A percentile compares a stretch with the other conserved stretches of the same genome.
Evolutionary conservation across 2,888 invertebrate species (phyloP).

Genomic region (Drosophila cracens): DNA sequence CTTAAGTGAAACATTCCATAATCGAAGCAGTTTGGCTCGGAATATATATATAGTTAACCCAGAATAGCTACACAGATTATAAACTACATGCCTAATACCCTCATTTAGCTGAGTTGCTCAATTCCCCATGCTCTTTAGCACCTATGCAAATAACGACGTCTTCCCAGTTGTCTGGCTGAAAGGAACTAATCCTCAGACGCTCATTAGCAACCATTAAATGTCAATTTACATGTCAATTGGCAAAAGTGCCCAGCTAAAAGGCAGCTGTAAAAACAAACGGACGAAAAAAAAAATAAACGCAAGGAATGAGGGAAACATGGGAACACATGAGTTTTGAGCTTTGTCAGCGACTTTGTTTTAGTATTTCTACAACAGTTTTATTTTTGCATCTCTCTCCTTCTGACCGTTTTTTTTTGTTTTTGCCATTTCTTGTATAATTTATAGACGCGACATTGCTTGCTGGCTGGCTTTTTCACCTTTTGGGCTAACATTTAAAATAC

Average conservation of each 20-base stretch:
- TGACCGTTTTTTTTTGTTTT: constrained; percentile 29
- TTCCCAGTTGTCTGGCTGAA: constrained; percentile 19
- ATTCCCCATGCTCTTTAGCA: constrained; percentile 38
- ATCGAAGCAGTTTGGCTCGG: not conserved
- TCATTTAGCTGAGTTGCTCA: constrained; percentile 16
- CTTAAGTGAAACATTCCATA: not conserved
- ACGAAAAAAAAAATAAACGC: constrained; percentile 16
- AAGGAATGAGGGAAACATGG: constrained; percentile 15
- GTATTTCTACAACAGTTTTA: constrained; percentile 29
- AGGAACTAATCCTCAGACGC: constrained; percentile 74
- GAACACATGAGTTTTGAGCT: constrained; percentile 69
- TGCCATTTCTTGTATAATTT: constrained; percentile 73
- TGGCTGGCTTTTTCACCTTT: constrained; percentile 59
- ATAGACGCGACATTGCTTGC: constrained; percentile 70
- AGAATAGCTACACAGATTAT: constrained; percentile 11
- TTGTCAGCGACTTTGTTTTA: constrained; percentile 66
- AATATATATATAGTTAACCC: not conserved
- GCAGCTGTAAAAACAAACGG: constrained; percentile 47
- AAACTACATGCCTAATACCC: constrained; percentile 6
- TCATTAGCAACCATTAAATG: constrained; percentile 82
- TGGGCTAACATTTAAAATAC: constrained; percentile 79
- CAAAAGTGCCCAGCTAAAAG: constrained; percentile 53
- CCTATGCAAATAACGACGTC: constrained; percentile 42
- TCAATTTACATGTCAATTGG: constrained; percentile 84
- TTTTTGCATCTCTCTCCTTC: not conserved